These are phyloP conservation scores for Lordiphosa clarofinis DNA, from an alignment of 1,140 invertebrate genomes.

Conservation along the genomic window DNA sequence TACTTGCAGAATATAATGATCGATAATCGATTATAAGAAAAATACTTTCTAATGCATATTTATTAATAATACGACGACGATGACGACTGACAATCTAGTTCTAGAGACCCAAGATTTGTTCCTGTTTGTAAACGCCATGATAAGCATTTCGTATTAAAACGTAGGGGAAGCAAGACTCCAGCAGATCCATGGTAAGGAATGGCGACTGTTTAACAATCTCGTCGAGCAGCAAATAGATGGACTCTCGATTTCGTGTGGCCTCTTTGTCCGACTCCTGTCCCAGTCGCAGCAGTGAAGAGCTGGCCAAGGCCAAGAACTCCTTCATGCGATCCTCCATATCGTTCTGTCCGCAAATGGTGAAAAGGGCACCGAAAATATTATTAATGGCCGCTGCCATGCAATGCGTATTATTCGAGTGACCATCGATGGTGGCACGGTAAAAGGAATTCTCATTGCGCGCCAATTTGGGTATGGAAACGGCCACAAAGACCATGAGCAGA, in stretches of 20 bases:
- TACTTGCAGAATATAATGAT: constrained; percentile 45
- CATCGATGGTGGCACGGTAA: constrained; percentile 94
- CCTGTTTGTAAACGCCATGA: constrained; percentile 95
- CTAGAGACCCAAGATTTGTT: constrained; percentile 82
- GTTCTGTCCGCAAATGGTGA: constrained; percentile 95
- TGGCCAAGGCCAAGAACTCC: constrained; percentile 97
- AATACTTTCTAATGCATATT: constrained; percentile 30
- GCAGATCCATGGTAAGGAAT: constrained; percentile 97
- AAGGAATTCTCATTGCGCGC: constrained; percentile 93
- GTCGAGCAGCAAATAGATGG: constrained; percentile 96
- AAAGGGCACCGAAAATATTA: constrained; percentile 97
- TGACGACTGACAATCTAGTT: background rate
- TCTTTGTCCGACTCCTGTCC: constrained; percentile 98
- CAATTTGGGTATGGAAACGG: constrained; percentile 98
- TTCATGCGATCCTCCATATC: constrained; percentile 99
- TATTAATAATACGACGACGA: constrained; percentile 16
- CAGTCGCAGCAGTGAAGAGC: constrained; percentile 94
- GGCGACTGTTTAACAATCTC: constrained; percentile 98
- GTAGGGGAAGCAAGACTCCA: constrained; percentile 99
- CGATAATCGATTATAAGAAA: constrained; percentile 32
- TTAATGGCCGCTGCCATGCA: constrained; percentile 98
- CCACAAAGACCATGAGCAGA: constrained; percentile 98
- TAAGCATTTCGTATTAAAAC: constrained; percentile 97
- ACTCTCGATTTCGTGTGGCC: constrained; percentile 94
- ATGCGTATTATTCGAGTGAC: constrained; percentile 98